Base-by-base conservation (phyloP, 1,140 invertebrate species). In the Linepithema humile region DNA sequence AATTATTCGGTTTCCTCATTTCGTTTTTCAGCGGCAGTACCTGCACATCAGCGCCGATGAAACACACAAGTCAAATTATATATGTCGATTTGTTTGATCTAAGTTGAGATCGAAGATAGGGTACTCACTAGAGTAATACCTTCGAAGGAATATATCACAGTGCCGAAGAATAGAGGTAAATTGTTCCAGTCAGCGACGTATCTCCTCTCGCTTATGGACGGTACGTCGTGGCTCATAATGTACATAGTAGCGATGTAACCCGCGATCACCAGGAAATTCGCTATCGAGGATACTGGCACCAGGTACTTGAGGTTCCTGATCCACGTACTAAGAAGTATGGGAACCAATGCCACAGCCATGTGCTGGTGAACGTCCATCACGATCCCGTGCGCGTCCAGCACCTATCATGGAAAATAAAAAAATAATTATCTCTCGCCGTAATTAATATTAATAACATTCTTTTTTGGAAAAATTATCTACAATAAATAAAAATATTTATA, bases 21-120 rank as follows among this genome's bases (percentile, higher is more conserved):
- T 98, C 97, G 90, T 98, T 98, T 93, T 98, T 97, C 87, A 99
- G 91, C 0, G 98, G 98, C 84, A 99, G 94, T 53, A 98, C 96
- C 97, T 98, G 84, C 17, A 10, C 4, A 38, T 77, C 3, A 40
- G 50, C 2, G 32, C 20, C 45, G 15, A 15, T 80, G 10, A 67
- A 57, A 72, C 45, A 32, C 43, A 50, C 45, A 23, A n/a, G n/a
- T n/a, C n/a, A n/a, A n/a, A n/a, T n/a, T n/a, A n/a, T n/a, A n/a
- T n/a, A n/a, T n/a, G n/a, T n/a, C n/a, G n/a, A n/a, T n/a, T n/a
- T n/a, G n/a, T n/a, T n/a, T n/a, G n/a, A n/a, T n/a, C n/a, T n/a
- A n/a, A n/a, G n/a, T n/a, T n/a, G n/a, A n/a, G n/a, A n/a, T n/a
- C n/a, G n/a, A n/a, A n/a, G n/a, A n/a, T 20, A 23, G 0, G 50